These are phyloP conservation scores for Julus scandinavius DNA, from an alignment of 2,888 invertebrate genomes.

Conservation along the genomic window DNA sequence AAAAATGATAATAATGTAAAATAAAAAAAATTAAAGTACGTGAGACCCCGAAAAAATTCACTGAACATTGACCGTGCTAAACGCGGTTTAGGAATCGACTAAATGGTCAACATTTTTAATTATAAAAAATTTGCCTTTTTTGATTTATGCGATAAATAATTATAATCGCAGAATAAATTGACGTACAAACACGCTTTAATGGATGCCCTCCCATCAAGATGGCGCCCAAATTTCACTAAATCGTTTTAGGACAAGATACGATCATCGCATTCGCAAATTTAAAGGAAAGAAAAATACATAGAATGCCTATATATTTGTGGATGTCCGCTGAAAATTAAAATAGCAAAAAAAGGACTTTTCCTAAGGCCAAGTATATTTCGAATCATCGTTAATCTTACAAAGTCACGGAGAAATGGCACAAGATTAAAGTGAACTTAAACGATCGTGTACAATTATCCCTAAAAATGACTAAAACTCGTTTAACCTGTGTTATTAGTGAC, in stretches of 20 bases:
- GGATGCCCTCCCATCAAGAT: not conserved
- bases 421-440: conserved; percentile 9
- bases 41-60: not conserved
- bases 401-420: conserved; percentile 2
- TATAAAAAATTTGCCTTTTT: not conserved
- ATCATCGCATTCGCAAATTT: not conserved
- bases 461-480: not conserved
- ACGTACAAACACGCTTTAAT: not conserved
- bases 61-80: not conserved
- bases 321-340: not conserved
- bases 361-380: not conserved
- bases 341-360: not conserved
- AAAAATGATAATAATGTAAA: no score
- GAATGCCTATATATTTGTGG: not conserved
- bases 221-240: not conserved
- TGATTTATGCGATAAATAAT: not conserved
- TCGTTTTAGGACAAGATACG: not conserved
- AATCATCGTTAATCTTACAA: conserved; percentile 6
- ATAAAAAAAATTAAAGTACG: not conserved
- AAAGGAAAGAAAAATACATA: not conserved
- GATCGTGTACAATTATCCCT: not conserved
- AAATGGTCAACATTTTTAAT: not conserved
- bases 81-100: not conserved
- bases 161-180: not conserved
- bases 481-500: conserved; percentile 1